Evolutionary conservation across 2,888 invertebrate genomes (phyloP), one percentile per base, ranked within the genome.

Genomic region (Xylophagus ater): DNA sequence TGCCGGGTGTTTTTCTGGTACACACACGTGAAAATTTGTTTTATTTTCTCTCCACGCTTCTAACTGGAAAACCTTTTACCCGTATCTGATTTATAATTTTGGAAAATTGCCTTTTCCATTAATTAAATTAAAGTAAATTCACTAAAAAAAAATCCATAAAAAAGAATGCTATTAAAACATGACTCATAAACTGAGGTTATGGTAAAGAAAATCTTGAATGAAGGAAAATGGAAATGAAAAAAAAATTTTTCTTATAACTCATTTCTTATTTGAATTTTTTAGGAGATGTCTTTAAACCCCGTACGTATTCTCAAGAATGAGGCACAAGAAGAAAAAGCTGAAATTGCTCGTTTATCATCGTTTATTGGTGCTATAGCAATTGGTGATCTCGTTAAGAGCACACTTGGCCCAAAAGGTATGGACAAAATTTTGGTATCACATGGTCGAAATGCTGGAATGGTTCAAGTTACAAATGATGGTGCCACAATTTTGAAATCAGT

Each of bases 371-470:
- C 97, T 14, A 97, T 97, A 54, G 96, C 97, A 10, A 90, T 99
- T 56, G 98, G 98, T 20, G 98, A 99, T 66, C 72, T 99, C 50
- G 88, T 99, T 0, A 98, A 96, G 65, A 93, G 90, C 51, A 99
- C 98, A 4, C 72, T 99, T 19, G 98, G 98, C 4, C 98, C 98
- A 1, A 98, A 98, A 68, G 98, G 98, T 57, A 97, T 98, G 97
- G 89, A 89, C 57, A 89, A 89, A 69, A 87, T 90, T 46, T 67
- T 90, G 17, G 81, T 89, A 13, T 76, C 86, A 2, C 71, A 73
- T 50, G 89, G 89, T 2, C 74, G 88, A 43, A 83, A 77, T 56
- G 74, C 80, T 35, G 86, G 86, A 23, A 73, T 76, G 55, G 88
- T 99, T 41, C 86, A 94, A 68, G 92, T 99, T 4, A 98, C 98